Conservation (phyloP, 2,113 vertebrate genomes). For the Scomber japonicus region DNA sequence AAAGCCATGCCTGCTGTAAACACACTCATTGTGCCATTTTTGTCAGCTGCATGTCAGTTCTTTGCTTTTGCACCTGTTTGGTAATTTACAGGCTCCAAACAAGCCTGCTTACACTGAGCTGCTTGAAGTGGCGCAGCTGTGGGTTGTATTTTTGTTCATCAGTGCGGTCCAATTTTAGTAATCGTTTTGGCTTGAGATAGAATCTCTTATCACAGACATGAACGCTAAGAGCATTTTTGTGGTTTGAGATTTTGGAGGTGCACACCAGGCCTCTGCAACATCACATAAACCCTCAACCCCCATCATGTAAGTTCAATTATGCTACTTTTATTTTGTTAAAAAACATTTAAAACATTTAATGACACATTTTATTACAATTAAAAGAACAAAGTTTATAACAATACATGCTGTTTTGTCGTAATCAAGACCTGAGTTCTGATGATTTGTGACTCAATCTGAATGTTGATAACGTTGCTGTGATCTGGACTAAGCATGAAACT, state of each 20-base stretch:
- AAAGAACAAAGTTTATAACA: too few relatives aligned
- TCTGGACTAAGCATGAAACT: too few relatives aligned
- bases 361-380: not conserved
- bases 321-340: not conserved
- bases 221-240: conserved; percentile 14
- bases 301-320: not conserved
- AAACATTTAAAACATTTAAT: not conserved
- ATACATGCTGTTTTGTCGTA: too few relatives aligned
- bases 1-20: too few relatives aligned
- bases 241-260: not conserved
- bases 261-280: not conserved
- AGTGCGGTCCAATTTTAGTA: conserved; percentile 1
- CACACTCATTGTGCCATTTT: not conserved
- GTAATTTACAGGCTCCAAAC: conserved; percentile 26
- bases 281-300: not conserved
- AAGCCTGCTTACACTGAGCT: conserved; percentile 8
- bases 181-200: conserved; percentile 18
- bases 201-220: conserved; percentile 29
- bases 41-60: conserved; percentile 8
- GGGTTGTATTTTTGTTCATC: conserved; percentile 7
- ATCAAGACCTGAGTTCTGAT: too few relatives aligned
- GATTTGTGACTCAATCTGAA: too few relatives aligned
- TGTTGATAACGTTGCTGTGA: too few relatives aligned
- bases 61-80: conserved; percentile 37
- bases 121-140: conserved; percentile 32